Conservation (phyloP, 1,140 invertebrate species). For the Lamellibrachia luymesi region DNA sequence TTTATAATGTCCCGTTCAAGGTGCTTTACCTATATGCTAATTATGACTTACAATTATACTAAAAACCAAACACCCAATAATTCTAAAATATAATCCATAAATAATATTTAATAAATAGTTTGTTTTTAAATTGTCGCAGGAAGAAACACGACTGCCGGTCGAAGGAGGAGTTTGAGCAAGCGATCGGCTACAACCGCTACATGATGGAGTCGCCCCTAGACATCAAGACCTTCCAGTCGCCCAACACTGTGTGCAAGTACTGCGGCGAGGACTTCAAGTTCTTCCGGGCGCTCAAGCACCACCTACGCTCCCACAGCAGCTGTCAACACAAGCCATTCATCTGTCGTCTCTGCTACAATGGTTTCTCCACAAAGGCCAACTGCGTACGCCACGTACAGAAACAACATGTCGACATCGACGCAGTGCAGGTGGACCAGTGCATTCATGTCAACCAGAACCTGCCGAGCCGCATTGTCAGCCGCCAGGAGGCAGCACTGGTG, state of each 20-base stretch:
- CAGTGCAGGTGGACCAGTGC: conserved; percentile 24
- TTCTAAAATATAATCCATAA: not conserved
- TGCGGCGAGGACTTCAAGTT: conserved; percentile 58
- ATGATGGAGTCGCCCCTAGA: conserved; percentile 68
- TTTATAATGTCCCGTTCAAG: too few species aligned
- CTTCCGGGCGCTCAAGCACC: conserved; percentile 56
- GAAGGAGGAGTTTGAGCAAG: conserved; percentile 80
- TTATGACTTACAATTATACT: not conserved
- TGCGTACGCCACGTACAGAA: conserved; percentile 57
- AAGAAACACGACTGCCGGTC: conserved; percentile 81
- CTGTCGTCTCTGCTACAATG: conserved; percentile 52
- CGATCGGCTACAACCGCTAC: conserved; percentile 74
- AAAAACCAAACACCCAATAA: not conserved
- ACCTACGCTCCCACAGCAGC: conserved; percentile 53
- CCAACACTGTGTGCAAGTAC: conserved; percentile 58
- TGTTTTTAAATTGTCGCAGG: conserved; percentile 33
- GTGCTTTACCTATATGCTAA: not conserved
- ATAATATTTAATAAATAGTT: not conserved
- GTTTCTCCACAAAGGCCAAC: conserved; percentile 58
- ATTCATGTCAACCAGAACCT: conserved; percentile 7
- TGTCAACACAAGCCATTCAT: conserved; percentile 56
- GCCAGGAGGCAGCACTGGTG: not conserved
- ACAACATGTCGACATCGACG: conserved; percentile 45
- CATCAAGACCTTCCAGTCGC: conserved; percentile 39
- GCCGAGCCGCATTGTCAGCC: not conserved